These are phyloP conservation scores for Cephalopterus ornatus DNA, from an alignment of 2,113 vertebrate genomes.

Conservation along the genomic window DNA sequence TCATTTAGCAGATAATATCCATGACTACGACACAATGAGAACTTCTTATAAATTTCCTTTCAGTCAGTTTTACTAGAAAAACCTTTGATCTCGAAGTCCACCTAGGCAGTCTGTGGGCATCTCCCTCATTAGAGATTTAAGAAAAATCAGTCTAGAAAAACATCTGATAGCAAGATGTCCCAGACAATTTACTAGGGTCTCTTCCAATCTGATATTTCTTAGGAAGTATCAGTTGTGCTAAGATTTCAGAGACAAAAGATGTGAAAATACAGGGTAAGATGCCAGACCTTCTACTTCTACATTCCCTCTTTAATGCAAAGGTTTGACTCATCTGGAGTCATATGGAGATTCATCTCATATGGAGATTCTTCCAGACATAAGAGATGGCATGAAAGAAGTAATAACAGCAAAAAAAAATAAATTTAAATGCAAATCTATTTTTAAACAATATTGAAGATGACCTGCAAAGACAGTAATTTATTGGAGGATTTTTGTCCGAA, in stretches of 20 bases:
- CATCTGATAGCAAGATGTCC: background rate
- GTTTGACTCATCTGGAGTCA: too few relatives aligned
- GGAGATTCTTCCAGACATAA: background rate
- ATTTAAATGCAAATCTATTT: background rate
- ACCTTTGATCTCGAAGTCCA: background rate
- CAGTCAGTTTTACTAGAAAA: background rate
- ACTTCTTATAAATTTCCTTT: background rate
- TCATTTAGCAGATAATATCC: accelerated
- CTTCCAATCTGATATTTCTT: background rate
- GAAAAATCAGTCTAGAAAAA: background rate
- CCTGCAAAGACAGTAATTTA: background rate
- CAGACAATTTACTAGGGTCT: background rate
- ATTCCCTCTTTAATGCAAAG: background rate
- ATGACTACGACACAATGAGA: background rate
- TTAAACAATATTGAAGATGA: background rate
- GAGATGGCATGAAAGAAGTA: background rate
- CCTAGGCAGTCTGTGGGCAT: background rate
- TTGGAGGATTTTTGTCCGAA: background rate
- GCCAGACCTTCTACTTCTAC: background rate
- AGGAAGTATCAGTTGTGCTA: background rate
- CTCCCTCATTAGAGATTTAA: background rate
- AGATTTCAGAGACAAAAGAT: background rate
- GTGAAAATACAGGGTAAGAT: background rate
- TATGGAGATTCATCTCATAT: background rate
- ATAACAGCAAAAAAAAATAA: background rate